A percentile compares a stretch with the other conserved stretches of the same genome.
These are phyloP conservation scores for Ahaetulla prasina DNA, from an alignment of 2,113 vertebrate species.

Conservation along the genomic window DNA sequence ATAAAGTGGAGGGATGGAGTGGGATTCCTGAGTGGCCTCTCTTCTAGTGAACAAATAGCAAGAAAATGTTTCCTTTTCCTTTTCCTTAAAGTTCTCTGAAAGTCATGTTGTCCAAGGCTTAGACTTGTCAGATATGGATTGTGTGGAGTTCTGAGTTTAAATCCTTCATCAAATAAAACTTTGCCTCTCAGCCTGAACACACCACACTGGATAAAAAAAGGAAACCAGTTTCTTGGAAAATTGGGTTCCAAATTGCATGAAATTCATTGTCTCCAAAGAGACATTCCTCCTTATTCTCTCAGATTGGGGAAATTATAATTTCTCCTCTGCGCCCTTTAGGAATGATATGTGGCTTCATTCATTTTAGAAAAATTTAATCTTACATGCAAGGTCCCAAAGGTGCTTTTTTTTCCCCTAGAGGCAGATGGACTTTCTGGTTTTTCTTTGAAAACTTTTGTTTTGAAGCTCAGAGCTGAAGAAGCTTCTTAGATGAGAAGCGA, in stretches of 20 bases:
- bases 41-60: not conserved
- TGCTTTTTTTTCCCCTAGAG: accelerated
- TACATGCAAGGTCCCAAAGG: not conserved
- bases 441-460: too few relatives aligned
- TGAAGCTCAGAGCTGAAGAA: too few relatives aligned
- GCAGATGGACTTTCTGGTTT: too few relatives aligned
- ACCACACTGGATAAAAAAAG: not conserved
- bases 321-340: not conserved
- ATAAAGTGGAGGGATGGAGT: not conserved
- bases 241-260: not conserved
- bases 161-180: not conserved
- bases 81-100: not conserved
- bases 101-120: not conserved
- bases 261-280: not conserved
- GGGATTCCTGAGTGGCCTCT: not conserved
- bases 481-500: too few relatives aligned
- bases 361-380: not conserved
- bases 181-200: not conserved
- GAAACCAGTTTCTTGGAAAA: not conserved
- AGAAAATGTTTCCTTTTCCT: not conserved
- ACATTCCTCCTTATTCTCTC: not conserved
- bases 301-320: not conserved
- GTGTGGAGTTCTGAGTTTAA: not conserved
- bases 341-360: not conserved
- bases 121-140: not conserved